Evolutionary conservation across 2,797 vertebrate species (phyloP), one percentile per base, ranked within the genome.

Genomic region (Malurus leucopterus): DNA sequence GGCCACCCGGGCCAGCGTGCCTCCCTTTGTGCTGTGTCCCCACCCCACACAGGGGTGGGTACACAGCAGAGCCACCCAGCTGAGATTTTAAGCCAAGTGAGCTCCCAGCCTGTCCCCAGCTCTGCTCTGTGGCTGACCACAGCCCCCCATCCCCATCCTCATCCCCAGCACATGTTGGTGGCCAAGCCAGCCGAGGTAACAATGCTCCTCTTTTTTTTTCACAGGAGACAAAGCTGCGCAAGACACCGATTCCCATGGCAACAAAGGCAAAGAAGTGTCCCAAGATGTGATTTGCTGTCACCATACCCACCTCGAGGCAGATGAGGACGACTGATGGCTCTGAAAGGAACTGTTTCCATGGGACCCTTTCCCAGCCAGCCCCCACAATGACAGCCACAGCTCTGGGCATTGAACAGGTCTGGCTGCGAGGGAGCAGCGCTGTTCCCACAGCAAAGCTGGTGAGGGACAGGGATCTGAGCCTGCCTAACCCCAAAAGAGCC

Each of bases 211-310:
- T 67, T 70, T 92, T 59, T 53, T 74, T 15, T 36, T 11, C 89
- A 76, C 53, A 30, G 73, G 50, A 78, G 79, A 92, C 89, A 95
- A 92, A 91, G 92, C 85, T 84, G 76, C 1, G 0, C 63, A 92
- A 94, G 67, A 68, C 38, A 19, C 47, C 0, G 7, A 95, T 94
- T 88, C 94, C 93, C 82, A 91, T 92, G 89, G 93, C 83, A 95
- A 95, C 95, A 81, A 89, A 94, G 83, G 89, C 84, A 84, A 75
- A 91, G 81, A 89, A 83, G 63, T 41, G 87, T 92, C 90, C 93
- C 84, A 93, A 81, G 93, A 89, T 58, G 92, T 84, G 90, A 95
- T 95, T 94, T 95, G 91, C 89, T 93, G 89, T 82, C 92, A 70
- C 68, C 57, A 26, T 85, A 86, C 88, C 89, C 85, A 91, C 89